phyloP scores from a whole-genome alignment of 2,888 invertebrate species.

The Noctuana brunneofusca region DNA sequence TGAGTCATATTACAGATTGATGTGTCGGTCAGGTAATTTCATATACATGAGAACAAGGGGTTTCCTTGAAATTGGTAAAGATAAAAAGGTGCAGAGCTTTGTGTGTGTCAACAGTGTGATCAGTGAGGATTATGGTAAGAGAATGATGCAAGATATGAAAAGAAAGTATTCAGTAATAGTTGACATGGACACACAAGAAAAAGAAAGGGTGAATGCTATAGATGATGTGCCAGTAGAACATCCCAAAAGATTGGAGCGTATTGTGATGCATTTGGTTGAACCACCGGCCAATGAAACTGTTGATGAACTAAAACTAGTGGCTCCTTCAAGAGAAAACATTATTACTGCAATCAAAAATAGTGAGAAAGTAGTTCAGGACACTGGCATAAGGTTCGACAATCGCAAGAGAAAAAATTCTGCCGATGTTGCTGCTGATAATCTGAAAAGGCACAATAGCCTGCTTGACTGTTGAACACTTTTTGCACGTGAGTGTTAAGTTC shows the following conservation, averaged over 20 bases:
- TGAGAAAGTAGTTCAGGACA: slow-evolving; percentile 72
- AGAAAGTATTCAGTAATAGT: slow-evolving; percentile 88
- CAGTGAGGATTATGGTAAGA: slow-evolving; percentile 88
- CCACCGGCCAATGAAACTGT: slow-evolving; percentile 61
- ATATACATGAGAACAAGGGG: slow-evolving; percentile 93
- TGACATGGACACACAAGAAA: slow-evolving; percentile 72
- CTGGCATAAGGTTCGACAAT: slow-evolving; percentile 70
- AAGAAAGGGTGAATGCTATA: slow-evolving; percentile 46
- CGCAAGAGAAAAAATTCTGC: slow-evolving; percentile 68
- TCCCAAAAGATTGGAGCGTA: slow-evolving; percentile 87
- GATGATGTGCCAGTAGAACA: slow-evolving; percentile 85
- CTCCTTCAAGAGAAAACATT: slow-evolving; percentile 75
- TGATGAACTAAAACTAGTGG: slow-evolving; percentile 69
- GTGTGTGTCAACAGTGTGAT: slow-evolving; percentile 92
- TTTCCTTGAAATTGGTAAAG: slow-evolving; percentile 90
- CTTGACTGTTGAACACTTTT: slow-evolving; percentile 34
- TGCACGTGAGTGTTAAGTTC: slow-evolving; percentile 24
- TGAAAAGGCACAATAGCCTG: slow-evolving; percentile 61
- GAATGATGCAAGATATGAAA: slow-evolving; percentile 90
- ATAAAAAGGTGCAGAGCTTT: slow-evolving; percentile 91
- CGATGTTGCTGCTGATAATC: slow-evolving; percentile 57
- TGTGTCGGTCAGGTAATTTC: slow-evolving; percentile 91
- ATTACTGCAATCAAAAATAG: slow-evolving; percentile 76
- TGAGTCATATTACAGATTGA: slow-evolving; percentile 92
- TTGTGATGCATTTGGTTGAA: slow-evolving; percentile 86